Evolutionary conservation across 2,797 vertebrate genomes (phyloP), one percentile per base, ranked within the genome.

Genomic region (Danionella dracula): DNA sequence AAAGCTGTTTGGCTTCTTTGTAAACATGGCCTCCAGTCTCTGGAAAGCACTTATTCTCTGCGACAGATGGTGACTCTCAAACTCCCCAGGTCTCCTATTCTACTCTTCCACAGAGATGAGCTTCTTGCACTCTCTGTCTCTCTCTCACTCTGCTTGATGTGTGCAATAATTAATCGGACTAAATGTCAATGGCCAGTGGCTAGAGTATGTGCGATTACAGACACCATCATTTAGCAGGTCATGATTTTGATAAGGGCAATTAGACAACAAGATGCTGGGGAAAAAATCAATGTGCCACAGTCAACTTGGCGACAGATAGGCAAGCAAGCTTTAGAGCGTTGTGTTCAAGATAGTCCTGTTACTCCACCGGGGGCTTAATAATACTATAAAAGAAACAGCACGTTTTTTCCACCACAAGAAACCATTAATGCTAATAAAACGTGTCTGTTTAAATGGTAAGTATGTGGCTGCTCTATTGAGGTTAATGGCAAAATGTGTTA

Each of bases 211-310:
- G 80, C 63, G 61, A 86, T 85, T 83, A 86, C 85, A 86, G 76
- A 75, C 77, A 49, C 70, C 34, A 74, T 79, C 81, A 75, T 85
- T 89, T 80, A 86, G 71, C 79, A 77, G 81, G 74, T 78, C 78
- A 71, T 71, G 84, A 79, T 84, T 87, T 85, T 86, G 83, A 89
- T 88, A 86, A 88, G 82, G 85, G 83, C 84, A 87, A 89, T 88
- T 89, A 87, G 81, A 71, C 75, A 61, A 77, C 81, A 82, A 83
- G 82, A 82, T 82, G 78, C 70, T 78, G 73, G 77, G 73, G 73
- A 67, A 76, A n/a, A 82, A 86, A 84, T 86, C 83, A 42, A 86
- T 85, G 75, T 40, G 23, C 15, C 40, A 44, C 56, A 53, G 50
- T 31, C 5, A 31, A 1, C 4, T 17, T 34, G 27, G 7, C 21